Conservation (phyloP, 1,140 invertebrate species). For the Habropoda laboriosa region DNA sequence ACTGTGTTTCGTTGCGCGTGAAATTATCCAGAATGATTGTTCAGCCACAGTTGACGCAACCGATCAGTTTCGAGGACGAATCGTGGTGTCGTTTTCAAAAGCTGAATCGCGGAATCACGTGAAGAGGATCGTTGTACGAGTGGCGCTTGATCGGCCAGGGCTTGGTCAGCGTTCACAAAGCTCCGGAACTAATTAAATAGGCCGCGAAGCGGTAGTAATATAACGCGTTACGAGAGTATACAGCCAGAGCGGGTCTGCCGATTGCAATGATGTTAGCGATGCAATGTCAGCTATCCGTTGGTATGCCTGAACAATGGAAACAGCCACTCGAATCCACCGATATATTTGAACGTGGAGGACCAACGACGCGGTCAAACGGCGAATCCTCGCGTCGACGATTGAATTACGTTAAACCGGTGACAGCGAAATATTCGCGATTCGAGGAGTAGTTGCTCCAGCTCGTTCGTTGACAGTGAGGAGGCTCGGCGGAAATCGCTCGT, state of each 20-base stretch:
- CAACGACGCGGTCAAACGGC: slow-evolving; percentile 11
- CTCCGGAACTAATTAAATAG: slow-evolving; percentile 59
- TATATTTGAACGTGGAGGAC: slow-evolving; percentile 33
- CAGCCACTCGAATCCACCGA: slow-evolving; percentile 19
- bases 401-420: slow-evolving; percentile 48
- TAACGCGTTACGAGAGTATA: slow-evolving; percentile 47
- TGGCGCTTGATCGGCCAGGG: slow-evolving; percentile 26
- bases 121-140: background rate
- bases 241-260: background rate
- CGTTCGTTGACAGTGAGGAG: slow-evolving; percentile 22
- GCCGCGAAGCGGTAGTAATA: slow-evolving; percentile 52
- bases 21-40: background rate
- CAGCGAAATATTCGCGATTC: slow-evolving; percentile 40
- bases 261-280: slow-evolving; percentile 42
- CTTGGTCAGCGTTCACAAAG: slow-evolving; percentile 26
- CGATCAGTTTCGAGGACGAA: background rate
- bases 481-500: slow-evolving; percentile 6
- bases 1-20: no score
- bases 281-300: slow-evolving; percentile 7
- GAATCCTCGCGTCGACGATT: slow-evolving; percentile 8
- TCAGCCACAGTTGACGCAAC: background rate
- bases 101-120: background rate
- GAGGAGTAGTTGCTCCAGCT: background rate
- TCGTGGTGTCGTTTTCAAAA: background rate
- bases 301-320: slow-evolving; percentile 29